Evolutionary conservation across 2,888 invertebrate species (phyloP), one percentile per base, ranked within the genome.

Genomic region (Eupeodes luniger): DNA sequence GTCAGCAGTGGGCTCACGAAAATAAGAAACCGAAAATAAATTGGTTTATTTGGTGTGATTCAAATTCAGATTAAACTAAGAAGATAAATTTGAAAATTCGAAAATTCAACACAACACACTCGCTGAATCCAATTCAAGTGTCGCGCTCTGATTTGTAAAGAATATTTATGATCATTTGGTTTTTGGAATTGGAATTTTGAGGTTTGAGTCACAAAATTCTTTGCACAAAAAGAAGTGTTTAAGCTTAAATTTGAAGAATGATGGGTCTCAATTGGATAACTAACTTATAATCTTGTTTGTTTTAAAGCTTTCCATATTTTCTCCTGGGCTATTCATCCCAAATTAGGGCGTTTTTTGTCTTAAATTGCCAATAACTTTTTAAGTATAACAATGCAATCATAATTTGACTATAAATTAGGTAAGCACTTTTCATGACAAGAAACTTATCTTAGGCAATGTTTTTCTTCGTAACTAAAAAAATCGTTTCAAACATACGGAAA

Each of bases 71-170:
- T 40, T 47, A 40, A 36, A 11, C 11, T 19, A 49, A 67, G 44
- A 70, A 66, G 79, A 83, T 66, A 47, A 49, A 49, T 19, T 19
- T 19, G 19, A 19, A 19, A 19, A 19, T 27, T 27, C 27, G 27
- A 27, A 27, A 27, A 27, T 49, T 66, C 10, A 27, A 14, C 66
- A 66, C 19, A 34, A 47, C 59, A 0, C 14, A 5, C 34, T 14
- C 62, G 57, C 49, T n/a, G 57, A 81, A 75, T 81, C 40, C 80
- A 80, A 87, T 87, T 84, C 83, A 77, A 61, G 75, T 87, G 87
- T 87, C 69, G 69, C 14, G 14, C 36, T 70, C 84, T 55, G 74
- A 74, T 77, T 74, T 84, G 80, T 55, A 80, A 76, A 34, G 76
- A 53, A 49, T 72, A 84, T 87, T 87, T 87, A 87, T 74, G 76